Base-by-base conservation (phyloP, 2,888 invertebrate genomes). In the Apamea monoglypha region DNA sequence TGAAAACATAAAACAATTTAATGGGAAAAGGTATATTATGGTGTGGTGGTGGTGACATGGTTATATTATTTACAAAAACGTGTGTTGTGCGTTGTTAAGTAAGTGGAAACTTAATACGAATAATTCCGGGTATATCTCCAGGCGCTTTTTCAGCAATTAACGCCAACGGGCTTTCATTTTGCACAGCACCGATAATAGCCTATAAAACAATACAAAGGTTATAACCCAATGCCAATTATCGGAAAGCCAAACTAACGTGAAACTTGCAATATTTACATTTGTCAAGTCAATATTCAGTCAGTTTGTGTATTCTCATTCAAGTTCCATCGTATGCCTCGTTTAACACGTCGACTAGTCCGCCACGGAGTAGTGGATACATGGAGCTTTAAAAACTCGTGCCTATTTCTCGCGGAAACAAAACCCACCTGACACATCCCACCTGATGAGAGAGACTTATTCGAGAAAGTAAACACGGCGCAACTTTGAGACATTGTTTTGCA, bases 241-340 rank as follows among this genome's bases (percentile, higher is more conserved):
- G 16, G 53, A 64, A 87, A 78, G 32, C 36, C 32, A 44, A 73
- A 68, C 47, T 50, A 88, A 78, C 76, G 47, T 53, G 29, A 56
- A 78, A 81, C 74, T 73, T 79, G 79, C 76, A 73, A 82, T 85
- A 77, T 80, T 87, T 84, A 78, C 78, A 72, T 81, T 85, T 78
- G 40, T 80, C 75, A 78, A 85, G 80, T 80, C 74, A 88, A 88
- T 85, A 82, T 76, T 78, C 80, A 87, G 79, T 78, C 78, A 69
- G 77, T 82, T 76, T 74, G 80, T 83, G 73, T 88, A 86, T 81
- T 84, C 79, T 86, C 84, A 88, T 87, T 88, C 78, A 81, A 78
- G 88, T 86, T 84, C 72, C 82, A 86, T 88, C 74, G 74, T 59
- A 78, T 84, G 78, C 76, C 76, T 88, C 81, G 81, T 88, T 88